Base-by-base conservation (phyloP, 1,140 invertebrate genomes). In the Drosophila ercepeae region DNA sequence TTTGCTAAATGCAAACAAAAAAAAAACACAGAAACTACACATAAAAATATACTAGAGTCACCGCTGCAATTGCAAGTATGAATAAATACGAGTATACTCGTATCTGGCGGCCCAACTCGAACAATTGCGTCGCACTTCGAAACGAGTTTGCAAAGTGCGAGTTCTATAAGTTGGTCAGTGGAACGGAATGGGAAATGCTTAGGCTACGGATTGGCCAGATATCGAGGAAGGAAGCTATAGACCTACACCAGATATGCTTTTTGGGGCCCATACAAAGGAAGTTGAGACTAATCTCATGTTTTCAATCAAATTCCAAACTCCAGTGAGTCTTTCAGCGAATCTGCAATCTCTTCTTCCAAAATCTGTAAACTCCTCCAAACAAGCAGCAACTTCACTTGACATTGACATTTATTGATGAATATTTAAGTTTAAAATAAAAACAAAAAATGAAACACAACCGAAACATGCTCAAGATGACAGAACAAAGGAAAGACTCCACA, bases 131-230 rank as follows among this genome's bases (percentile, higher is more conserved):
- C 64, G 64, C 64, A 67, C 60, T 67, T 67, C 48, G 52, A 81
- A 84, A 84, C 81, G 44, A 79, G 79, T 86, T 86, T 69, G 48
- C 46, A 52, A 68, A 70, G 25, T 59, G 34, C 41, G 59, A 53
- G 32, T 41, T 78, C 60, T 36, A 52, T 76, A 79, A 72, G 63
- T 78, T 83, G 78, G 78, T 83, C 78, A 82, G 63, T 82, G 53
- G 73, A 54, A 71, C 71, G 74, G 71, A 71, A 63, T 73, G 44
- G 57, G 57, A 73, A 73, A 48, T 73, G 57, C 29, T 34, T 2
- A 19, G 32, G 32, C 34, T 23, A 39, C 4, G 13, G 13, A 39
- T 16, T 45, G 44, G 42, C 18, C 53, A 48, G 52, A 44, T 65
- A 48, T 36, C 14, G 39, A 13, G 13, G 32, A 34, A 51, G 42